Conservation (phyloP, 2,797 vertebrate genomes). For the Aeoliscus strigatus region DNA sequence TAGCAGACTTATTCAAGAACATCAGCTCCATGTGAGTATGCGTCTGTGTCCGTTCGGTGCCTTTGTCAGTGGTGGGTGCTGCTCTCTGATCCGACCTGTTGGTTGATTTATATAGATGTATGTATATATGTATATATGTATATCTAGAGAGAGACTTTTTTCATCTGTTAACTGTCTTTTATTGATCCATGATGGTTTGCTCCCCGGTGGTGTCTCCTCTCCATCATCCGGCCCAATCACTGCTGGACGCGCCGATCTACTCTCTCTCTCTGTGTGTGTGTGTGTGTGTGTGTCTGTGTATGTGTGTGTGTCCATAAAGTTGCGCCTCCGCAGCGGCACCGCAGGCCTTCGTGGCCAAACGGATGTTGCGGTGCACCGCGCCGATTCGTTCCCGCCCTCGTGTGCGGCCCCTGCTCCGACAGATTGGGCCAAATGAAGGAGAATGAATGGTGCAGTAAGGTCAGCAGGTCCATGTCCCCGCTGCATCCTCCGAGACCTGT, state of each 20-base stretch:
- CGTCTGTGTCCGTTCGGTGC: no score
- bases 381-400: constrained; percentile 17
- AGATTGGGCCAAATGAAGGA: constrained; percentile 48
- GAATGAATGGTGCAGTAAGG: constrained; percentile 58
- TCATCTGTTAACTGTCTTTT: constrained; percentile 5
- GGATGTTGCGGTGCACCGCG: constrained; percentile 51
- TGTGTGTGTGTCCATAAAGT: constrained; percentile 46
- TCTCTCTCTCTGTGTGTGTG: constrained; percentile 7
- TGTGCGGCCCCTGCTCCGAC: constrained; percentile 28
- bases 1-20: constrained; percentile 95
- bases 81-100: constrained; percentile 40
- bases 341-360: constrained; percentile 48
- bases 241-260: constrained; percentile 11
- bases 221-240: constrained; percentile 4
- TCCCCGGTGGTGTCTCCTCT: neutral
- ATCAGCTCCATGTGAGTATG: constrained; percentile 94
- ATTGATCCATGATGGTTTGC: no score
- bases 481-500: constrained; percentile 19
- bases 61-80: constrained; percentile 25
- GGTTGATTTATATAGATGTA: constrained; percentile 7
- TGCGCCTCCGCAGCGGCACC: constrained; percentile 55
- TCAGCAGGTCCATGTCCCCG: constrained; percentile 33
- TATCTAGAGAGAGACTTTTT: no score
- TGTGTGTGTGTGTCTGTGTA: neutral
- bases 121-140: no score